phyloP scores from a whole-genome alignment of 2,113 vertebrate species.

The Cyprinodon tularosa region DNA sequence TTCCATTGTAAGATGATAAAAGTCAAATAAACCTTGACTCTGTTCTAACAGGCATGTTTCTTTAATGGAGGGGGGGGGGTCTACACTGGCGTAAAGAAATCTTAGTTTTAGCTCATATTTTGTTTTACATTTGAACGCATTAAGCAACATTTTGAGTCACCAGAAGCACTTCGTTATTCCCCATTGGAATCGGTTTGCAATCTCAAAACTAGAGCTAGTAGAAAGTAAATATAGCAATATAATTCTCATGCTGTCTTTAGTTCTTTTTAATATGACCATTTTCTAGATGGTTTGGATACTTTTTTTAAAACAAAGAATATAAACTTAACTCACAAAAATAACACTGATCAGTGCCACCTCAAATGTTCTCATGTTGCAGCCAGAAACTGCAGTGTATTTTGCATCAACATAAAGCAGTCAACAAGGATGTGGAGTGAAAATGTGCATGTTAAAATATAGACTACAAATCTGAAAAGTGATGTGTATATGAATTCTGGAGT shows the following conservation, averaged over 20 bases:
- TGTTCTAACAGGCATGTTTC: background rate
- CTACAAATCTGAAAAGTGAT: too few relatives aligned
- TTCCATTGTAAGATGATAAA: slow-evolving; percentile 82
- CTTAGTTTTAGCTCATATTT: background rate
- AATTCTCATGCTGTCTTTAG: background rate
- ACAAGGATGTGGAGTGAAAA: too few relatives aligned
- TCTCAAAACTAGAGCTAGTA: background rate
- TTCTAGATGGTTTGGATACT: background rate
- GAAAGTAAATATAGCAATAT: background rate
- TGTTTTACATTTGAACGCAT: background rate
- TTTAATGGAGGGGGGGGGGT: background rate
- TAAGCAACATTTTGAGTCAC: too few relatives aligned
- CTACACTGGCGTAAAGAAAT: background rate
- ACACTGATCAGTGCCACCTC: background rate
- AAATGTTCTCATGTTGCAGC: background rate
- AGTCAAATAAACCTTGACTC: slow-evolving; percentile 57
- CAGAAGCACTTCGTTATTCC: too few relatives aligned
- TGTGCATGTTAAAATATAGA: too few relatives aligned
- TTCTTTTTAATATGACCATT: background rate
- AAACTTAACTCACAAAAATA: background rate
- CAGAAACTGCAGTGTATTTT: too few relatives aligned
- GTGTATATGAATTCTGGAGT: too few relatives aligned
- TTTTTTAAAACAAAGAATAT: background rate
- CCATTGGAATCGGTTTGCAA: too few relatives aligned
- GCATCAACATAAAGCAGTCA: background rate